Base-by-base conservation (phyloP, 2,113 vertebrate species). In the Bubalus kerabau region DNA sequence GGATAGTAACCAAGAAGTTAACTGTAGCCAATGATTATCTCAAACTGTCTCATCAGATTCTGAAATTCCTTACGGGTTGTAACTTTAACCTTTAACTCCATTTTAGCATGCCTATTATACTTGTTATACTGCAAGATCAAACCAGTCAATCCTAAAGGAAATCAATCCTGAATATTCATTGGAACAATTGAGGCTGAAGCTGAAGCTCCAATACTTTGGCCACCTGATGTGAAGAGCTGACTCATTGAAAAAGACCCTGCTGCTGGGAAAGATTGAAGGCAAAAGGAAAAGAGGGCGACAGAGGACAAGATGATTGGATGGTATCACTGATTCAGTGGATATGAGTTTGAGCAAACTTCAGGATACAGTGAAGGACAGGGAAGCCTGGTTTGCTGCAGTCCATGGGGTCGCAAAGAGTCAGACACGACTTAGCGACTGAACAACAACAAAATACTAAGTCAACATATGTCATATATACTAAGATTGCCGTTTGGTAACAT, bases 21-120 rank as follows among this genome's bases (percentile, higher is more conserved):
- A 74, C 16, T 43, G 2, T 32, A 82, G 56, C 32, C 21, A 80
- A 64, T 93, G 97, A 87, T 89, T 62, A 89, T 60, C 56, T 95
- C 32, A 62, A 62, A 91, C 59, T 87, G 14, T 94, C 85, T 96
- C 81, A 74, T 32, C 56, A 89, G 30, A 94, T 82, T 82, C 32
- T 88, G 50, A 94, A 86, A 96, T 85, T 32, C 46, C 90, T 54
- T 40, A 92, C 0, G 30, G 46, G 57, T 87, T 90, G 3, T 26
- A 85, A 95, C 74, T 90, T 83, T 90, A 90, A 90, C 3, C n/a
- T 82, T 84, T 94, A 94, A 95, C 9, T 36, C 9, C 24, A 96
- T 84, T 83, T 80, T 23, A 96, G 7, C 26, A 74, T 83, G 57
- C 7, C 43, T 83, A 57, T 86, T 87, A 88, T 0, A 80, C 36